phyloP scores from a whole-genome alignment of 2,797 vertebrate species.

The Pantherophis vulpinus region DNA sequence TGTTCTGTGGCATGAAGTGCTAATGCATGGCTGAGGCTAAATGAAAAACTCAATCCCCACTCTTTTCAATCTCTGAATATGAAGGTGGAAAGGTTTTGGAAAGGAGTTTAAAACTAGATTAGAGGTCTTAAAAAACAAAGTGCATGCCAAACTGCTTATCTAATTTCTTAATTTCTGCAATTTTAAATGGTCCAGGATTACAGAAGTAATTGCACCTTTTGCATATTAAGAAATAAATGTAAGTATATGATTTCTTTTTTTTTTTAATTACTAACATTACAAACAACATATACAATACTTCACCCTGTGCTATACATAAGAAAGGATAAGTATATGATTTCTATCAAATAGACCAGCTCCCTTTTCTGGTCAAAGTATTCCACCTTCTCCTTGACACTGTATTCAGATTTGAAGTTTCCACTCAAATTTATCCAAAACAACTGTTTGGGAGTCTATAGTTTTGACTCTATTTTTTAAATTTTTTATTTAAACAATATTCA shows the following conservation, averaged over 20 bases:
- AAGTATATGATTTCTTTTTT: not conserved
- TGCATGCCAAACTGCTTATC: not conserved
- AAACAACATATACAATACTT: no score
- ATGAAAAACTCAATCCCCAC: not conserved
- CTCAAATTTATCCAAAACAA: not conserved
- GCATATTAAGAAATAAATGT: not conserved
- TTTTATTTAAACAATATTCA: not conserved
- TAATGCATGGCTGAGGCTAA: constrained; percentile 1
- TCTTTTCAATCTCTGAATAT: not conserved
- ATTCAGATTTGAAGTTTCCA: not conserved
- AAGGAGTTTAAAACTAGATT: not conserved
- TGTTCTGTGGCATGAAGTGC: not conserved
- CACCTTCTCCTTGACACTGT: not conserved
- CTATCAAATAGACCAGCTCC: not conserved
- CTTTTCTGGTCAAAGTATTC: not conserved
- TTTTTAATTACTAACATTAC: no score
- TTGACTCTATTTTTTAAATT: not conserved
- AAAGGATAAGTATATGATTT: not conserved
- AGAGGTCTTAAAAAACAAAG: not conserved
- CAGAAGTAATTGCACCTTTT: not conserved
- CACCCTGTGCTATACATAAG: no score
- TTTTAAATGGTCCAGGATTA: not conserved
- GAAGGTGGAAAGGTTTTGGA: not conserved
- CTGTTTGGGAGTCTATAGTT: not conserved
- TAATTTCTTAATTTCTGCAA: not conserved